Base-by-base conservation (phyloP, 2,797 vertebrate species). In the Arrhamphus sclerolepis region DNA sequence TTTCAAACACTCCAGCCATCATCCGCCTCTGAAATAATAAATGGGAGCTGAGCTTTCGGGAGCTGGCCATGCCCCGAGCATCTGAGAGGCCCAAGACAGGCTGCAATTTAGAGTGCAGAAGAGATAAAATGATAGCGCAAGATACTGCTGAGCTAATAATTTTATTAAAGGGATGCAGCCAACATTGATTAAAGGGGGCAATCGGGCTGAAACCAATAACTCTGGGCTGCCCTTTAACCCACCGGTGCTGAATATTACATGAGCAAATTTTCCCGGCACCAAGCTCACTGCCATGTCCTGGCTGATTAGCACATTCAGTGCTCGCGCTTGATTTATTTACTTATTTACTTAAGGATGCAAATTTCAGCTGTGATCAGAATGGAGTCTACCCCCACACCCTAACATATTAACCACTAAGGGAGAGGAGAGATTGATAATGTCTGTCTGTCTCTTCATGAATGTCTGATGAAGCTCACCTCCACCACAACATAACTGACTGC, bases 141-240 rank as follows among this genome's bases (percentile, higher is more conserved):
- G 90, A 93, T 93, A 93, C 87, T 93, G 93, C 92, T 93, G 92
- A 93, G 92, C 92, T 93, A 93, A 94, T 93, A 88, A 92, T 93
- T 93, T 92, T 93, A 94, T 92, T 92, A 93, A 92, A 93, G 90
- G 89, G 90, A 93, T 93, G 91, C 92, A 93, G 92, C 91, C 90
- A 89, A 85, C 92, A 94, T 93, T 94, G 92, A 94, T 94, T 94
- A 93, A 93, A 92, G 91, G 92, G 89, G 92, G 90, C 84, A 91
- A 92, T 91, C 80, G 86, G 89, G 87, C 93, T 92, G 88, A 92
- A 91, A 91, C 92, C 93, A 93, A 94, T 94, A 94, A 92, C 92
- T 92, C 91, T 84, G 78, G 84, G 78, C 82, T 93, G 92, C 89
- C 92, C 93, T 94, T 93, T 94, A 92, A 93, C 92, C 93, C 81